phyloP scores from a whole-genome alignment of 1,140 invertebrate species.

The Lucilia sericata region DNA sequence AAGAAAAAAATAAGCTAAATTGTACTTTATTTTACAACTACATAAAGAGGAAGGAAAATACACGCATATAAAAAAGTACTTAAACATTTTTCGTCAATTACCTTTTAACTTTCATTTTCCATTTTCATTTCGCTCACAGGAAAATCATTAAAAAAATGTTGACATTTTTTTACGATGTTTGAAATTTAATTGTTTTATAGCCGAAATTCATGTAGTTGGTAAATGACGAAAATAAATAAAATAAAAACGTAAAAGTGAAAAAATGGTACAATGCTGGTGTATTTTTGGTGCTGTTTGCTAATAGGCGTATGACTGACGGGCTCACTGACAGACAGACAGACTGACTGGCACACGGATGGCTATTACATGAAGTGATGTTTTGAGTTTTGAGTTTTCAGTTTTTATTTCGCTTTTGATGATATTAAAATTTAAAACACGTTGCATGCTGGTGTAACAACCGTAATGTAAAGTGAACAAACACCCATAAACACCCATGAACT shows the following conservation, averaged over 20 bases:
- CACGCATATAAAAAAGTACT: not conserved
- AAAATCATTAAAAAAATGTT: slow-evolving; percentile 11
- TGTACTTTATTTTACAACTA: not conserved
- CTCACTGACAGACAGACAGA: no score
- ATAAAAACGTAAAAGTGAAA: not conserved
- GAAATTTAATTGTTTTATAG: slow-evolving; percentile 22
- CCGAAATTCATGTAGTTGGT: not conserved
- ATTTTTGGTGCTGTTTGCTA: not conserved
- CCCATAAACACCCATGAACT: no score
- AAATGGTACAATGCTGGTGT: not conserved
- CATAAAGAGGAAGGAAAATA: not conserved
- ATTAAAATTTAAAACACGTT: slow-evolving; percentile 24
- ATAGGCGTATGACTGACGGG: no score
- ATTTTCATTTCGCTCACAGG: not conserved
- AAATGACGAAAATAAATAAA: not conserved
- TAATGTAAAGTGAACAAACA: not conserved
- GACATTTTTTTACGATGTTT: slow-evolving; percentile 24
- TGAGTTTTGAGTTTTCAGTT: not conserved
- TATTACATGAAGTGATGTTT: not conserved
- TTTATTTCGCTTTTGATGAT: not conserved
- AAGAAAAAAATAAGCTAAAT: not conserved
- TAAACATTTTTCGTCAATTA: slow-evolving; percentile 24
- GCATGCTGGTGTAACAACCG: not conserved
- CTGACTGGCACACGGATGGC: not conserved
- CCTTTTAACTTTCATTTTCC: not conserved